Conservation (phyloP, 2,113 vertebrate genomes). For the Pachypanchax playfairii region DNA sequence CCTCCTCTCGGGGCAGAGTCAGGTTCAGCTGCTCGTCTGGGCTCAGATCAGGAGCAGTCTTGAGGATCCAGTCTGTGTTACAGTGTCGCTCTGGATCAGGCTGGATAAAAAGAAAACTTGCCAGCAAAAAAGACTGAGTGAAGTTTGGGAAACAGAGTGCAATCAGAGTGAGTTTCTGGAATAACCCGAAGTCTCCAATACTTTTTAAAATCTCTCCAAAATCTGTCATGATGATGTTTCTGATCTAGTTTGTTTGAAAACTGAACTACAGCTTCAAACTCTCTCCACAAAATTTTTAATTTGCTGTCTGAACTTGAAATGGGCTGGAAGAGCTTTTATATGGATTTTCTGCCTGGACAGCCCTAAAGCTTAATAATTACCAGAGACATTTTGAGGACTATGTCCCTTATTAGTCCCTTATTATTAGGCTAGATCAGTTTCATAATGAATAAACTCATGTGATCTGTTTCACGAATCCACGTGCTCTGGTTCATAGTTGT, state of each 20-base stretch:
- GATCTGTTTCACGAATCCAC: too few species aligned
- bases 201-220: slow-evolving; percentile 77
- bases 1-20: slow-evolving; percentile 67
- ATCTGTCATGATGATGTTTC: slow-evolving; percentile 1
- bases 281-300: background rate
- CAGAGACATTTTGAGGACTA: background rate
- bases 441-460: too few species aligned
- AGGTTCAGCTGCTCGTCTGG: slow-evolving; percentile 76
- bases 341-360: background rate
- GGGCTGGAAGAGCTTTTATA: background rate
- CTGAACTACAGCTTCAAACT: background rate
- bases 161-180: slow-evolving; percentile 74
- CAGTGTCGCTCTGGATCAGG: slow-evolving; percentile 70
- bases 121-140: slow-evolving; percentile 49
- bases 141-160: slow-evolving; percentile 54
- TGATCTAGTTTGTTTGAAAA: background rate
- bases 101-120: slow-evolving; percentile 75
- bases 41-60: slow-evolving; percentile 67
- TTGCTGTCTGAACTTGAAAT: background rate
- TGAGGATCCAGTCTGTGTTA: slow-evolving; percentile 60
- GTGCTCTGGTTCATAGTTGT: too few species aligned
- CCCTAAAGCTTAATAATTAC: background rate
- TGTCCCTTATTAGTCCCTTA: background rate
- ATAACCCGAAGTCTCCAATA: slow-evolving; percentile 80
- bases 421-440: too few species aligned